These are phyloP conservation scores for Drosophila seguyi DNA, from an alignment of 1,140 invertebrate species.

Conservation along the genomic window DNA sequence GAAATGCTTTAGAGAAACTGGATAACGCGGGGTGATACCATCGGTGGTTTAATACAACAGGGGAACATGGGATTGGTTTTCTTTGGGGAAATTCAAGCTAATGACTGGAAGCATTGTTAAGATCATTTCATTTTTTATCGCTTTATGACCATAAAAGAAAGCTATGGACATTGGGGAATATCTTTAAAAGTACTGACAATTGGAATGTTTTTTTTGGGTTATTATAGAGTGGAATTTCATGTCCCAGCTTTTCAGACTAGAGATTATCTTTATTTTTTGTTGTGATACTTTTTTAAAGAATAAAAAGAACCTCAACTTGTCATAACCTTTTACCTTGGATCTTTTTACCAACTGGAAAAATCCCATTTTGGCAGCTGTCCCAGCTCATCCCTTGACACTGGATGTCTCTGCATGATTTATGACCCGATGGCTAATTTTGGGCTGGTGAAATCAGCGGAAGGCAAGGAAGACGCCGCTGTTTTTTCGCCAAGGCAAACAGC, in stretches of 20 bases:
- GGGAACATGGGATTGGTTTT: conserved; percentile 1
- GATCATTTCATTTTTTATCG: background rate
- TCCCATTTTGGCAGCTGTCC: background rate
- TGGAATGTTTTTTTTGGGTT: background rate
- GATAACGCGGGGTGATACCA: conserved; percentile 12
- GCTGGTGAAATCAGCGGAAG: conserved; percentile 65
- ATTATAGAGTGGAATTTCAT: background rate
- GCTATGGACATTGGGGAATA: conserved; percentile 1
- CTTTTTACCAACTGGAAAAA: conserved; percentile 12
- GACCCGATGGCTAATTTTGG: conserved; percentile 67
- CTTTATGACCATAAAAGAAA: background rate
- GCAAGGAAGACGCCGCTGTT: conserved; percentile 54
- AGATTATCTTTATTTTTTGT: background rate
- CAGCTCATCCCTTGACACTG: conserved; percentile 50
- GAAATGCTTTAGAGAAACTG: conserved; percentile 20
- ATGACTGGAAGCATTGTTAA: conserved; percentile 12
- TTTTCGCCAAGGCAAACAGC: conserved; percentile 46
- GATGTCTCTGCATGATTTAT: conserved; percentile 65
- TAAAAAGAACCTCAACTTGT: background rate
- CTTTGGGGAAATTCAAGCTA: conserved; percentile 5
- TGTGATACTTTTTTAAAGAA: background rate
- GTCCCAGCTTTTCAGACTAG: too few relatives aligned
- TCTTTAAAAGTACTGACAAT: background rate
- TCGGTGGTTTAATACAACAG: background rate
- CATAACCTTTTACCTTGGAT: background rate